These are phyloP conservation scores for Aleiodes testaceus DNA, from an alignment of 2,888 invertebrate species.

Conservation along the genomic window DNA sequence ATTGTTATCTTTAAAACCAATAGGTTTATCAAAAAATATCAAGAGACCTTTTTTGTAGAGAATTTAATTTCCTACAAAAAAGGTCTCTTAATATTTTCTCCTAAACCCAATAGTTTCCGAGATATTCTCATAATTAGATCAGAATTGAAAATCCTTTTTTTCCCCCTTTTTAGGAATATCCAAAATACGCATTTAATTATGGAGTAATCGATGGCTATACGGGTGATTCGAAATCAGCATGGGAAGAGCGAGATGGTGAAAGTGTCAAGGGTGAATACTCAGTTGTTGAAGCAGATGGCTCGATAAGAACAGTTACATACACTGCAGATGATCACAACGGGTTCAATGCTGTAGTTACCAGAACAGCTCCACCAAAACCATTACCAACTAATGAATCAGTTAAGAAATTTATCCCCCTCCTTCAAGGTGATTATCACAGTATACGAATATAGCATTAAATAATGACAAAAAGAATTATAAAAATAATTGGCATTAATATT, in stretches of 20 bases:
- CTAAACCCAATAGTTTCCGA: too few relatives aligned
- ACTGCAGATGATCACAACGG: conserved; percentile 64
- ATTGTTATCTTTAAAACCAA: neutral
- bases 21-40: too few relatives aligned
- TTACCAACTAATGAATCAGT: conserved; percentile 33
- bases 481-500: too few relatives aligned
- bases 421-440: neutral
- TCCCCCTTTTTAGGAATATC: conserved; percentile 54
- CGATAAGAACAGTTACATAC: conserved; percentile 63
- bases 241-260: conserved; percentile 66
- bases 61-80: too few relatives aligned
- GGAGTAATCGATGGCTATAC: conserved; percentile 66
- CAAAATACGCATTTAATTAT: conserved; percentile 65
- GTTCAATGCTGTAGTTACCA: conserved; percentile 65
- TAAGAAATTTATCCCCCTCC: conserved; percentile 3
- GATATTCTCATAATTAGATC: neutral
- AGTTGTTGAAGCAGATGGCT: conserved; percentile 65
- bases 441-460: conserved; percentile 1
- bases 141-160: neutral
- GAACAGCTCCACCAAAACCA: conserved; percentile 54
- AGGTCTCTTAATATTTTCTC: too few relatives aligned
- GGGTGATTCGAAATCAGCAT: conserved; percentile 65
- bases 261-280: conserved; percentile 66
- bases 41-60: too few relatives aligned
- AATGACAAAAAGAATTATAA: too few relatives aligned